phyloP scores from a whole-genome alignment of 1,140 invertebrate genomes.

The Chironomus striatipennis region DNA sequence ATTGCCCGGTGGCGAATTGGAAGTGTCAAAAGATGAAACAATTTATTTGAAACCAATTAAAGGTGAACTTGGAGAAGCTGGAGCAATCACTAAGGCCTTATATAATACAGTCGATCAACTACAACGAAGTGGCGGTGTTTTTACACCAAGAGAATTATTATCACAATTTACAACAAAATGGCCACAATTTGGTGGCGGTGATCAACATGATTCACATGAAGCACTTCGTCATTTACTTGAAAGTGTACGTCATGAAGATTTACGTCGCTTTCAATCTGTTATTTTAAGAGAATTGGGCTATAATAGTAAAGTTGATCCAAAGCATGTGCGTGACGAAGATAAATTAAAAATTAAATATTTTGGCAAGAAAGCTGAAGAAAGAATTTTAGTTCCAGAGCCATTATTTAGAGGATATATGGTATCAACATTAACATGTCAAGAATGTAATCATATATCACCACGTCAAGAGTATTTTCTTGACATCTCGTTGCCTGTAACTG shows the following conservation, averaged over 20 bases:
- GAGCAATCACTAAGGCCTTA: conserved; percentile 56
- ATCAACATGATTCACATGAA: conserved; percentile 96
- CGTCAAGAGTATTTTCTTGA: conserved; percentile 89
- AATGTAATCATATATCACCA: conserved; percentile 76
- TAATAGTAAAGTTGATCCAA: conserved; percentile 54
- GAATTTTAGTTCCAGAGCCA: conserved; percentile 71
- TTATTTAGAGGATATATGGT: conserved; percentile 84
- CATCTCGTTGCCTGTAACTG: conserved; percentile 79
- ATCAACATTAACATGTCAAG: conserved; percentile 80
- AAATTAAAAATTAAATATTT: conserved; percentile 71
- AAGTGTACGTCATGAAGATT: conserved; percentile 59
- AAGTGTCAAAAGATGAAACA: conserved; percentile 42
- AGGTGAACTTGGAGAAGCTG: conserved; percentile 60
- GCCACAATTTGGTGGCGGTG: conserved; percentile 81
- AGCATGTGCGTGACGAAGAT: conserved; percentile 61
- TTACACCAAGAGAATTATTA: conserved; percentile 64
- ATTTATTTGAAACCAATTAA: conserved; percentile 50
- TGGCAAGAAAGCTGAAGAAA: conserved; percentile 69
- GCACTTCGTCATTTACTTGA: conserved; percentile 82
- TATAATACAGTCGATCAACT: conserved; percentile 61
- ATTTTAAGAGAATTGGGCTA: conserved; percentile 64
- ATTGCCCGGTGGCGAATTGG: conserved; percentile 58
- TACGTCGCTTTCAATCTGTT: conserved; percentile 64
- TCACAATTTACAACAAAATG: conserved; percentile 64
- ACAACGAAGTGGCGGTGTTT: conserved; percentile 50